Evolutionary conservation across 2,888 invertebrate species (phyloP), one percentile per base, ranked within the genome.

Genomic region (Nymphalis polychloros): DNA sequence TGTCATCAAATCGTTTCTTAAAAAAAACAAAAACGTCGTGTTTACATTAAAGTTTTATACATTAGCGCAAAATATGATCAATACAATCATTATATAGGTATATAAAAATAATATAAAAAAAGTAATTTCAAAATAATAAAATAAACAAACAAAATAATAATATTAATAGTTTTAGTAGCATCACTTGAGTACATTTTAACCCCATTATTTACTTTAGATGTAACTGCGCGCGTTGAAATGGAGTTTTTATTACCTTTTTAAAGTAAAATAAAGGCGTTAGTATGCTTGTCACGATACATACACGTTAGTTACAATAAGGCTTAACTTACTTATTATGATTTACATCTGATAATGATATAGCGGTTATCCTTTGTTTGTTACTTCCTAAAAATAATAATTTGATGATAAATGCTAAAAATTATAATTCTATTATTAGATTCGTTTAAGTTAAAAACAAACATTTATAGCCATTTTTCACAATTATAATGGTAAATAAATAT

Each of bases 271-370:
- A 59, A 59, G 55, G 35, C 53, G 64, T 71, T 68, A 62, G 63
- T 67, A 72, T 13, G 52, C 67, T 59, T 48, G 67, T 69, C 67
- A 69, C 67, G 64, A 67, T 60, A 63, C 16, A 52, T 59, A 60
- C 48, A 63, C 60, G 52, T 69, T 63, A 31, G 52, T 69, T 63
- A 23, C 53, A 52, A 23, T 49, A 20, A 27, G 60, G 31, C 27
- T 66, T 50, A 41, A 46, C 60, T 61, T 57, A 50, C 59, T 65
- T 72, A 72, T 67, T 69, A 62, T 64, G 67, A 72, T 67, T 67
- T 64, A 69, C 57, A 59, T 69, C 52, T 64, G 57, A 63, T 48
- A 68, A 65, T 50, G 27, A n/a, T 60, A 47, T 46, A 35, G 31
- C 13, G 23, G 46, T 57, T 59, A 52, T 63, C 20, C 48, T 68